Conservation (phyloP, 1,140 invertebrate genomes). For the Drosophila jambulina region DNA sequence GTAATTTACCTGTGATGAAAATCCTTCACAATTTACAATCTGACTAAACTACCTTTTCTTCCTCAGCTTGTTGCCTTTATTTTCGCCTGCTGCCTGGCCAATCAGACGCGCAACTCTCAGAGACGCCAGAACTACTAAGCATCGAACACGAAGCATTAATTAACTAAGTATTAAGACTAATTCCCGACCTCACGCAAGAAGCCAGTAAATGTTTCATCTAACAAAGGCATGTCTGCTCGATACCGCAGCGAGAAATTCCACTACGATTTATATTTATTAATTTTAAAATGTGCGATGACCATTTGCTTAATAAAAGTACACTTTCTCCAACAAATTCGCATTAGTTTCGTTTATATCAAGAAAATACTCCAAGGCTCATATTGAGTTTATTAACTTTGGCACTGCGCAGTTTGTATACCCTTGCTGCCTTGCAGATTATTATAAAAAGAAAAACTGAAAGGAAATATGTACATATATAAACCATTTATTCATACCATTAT, state of each 20-base stretch:
- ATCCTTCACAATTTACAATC: not conserved
- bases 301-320: not conserved
- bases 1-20: slow-evolving; percentile 81
- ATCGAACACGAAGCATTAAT: not conserved
- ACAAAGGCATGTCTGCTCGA: not conserved
- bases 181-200: not conserved
- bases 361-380: too few species aligned
- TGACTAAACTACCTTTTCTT: not conserved
- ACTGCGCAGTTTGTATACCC: too few species aligned
- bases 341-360: too few species aligned
- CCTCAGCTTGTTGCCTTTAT: slow-evolving; percentile 76
- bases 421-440: too few species aligned
- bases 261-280: slow-evolving; percentile 4
- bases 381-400: too few species aligned
- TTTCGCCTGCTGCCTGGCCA: slow-evolving; percentile 78
- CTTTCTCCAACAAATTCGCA: not conserved
- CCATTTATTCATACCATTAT: too few species aligned
- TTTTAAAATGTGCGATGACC: not conserved
- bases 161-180: slow-evolving; percentile 8
- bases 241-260: not conserved
- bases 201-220: not conserved
- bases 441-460: too few species aligned
- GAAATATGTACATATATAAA: too few species aligned
- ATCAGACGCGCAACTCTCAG: slow-evolving; percentile 73
- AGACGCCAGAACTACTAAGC: slow-evolving; percentile 70